phyloP scores from a whole-genome alignment of 2,113 vertebrate species.

The Clarias batrachus region DNA sequence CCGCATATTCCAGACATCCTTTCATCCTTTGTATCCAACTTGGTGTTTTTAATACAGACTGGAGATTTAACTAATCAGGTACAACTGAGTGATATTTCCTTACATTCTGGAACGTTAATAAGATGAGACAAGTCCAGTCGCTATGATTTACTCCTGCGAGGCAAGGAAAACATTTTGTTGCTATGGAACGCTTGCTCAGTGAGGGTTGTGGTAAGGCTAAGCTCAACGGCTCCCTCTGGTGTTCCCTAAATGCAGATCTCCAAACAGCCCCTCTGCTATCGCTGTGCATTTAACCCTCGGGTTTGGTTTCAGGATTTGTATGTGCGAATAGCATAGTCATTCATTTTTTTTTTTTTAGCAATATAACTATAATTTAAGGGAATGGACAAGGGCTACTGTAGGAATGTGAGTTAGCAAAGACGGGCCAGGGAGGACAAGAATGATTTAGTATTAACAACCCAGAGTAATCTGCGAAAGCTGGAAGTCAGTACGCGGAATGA shows the following conservation, averaged over 20 bases:
- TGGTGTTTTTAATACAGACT: neutral
- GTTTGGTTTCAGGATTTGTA: neutral
- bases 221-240: constrained; percentile 72
- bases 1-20: neutral
- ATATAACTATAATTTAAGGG: neutral
- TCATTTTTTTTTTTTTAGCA: neutral
- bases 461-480: neutral
- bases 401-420: neutral
- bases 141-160: constrained; percentile 42
- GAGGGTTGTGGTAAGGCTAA: constrained; percentile 64
- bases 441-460: neutral
- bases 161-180: neutral
- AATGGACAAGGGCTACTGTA: neutral
- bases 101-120: neutral
- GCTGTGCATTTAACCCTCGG: neutral
- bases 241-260: constrained; percentile 56
- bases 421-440: neutral
- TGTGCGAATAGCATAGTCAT: too few relatives aligned
- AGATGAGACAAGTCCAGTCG: constrained; percentile 20
- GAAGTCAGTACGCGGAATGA: neutral
- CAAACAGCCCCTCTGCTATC: constrained; percentile 29
- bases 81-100: too few relatives aligned
- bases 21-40: neutral
- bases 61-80: neutral
- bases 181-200: constrained; percentile 36